Base-by-base conservation (phyloP, 2,113 vertebrate genomes). In the Neopipo cinnamomea region DNA sequence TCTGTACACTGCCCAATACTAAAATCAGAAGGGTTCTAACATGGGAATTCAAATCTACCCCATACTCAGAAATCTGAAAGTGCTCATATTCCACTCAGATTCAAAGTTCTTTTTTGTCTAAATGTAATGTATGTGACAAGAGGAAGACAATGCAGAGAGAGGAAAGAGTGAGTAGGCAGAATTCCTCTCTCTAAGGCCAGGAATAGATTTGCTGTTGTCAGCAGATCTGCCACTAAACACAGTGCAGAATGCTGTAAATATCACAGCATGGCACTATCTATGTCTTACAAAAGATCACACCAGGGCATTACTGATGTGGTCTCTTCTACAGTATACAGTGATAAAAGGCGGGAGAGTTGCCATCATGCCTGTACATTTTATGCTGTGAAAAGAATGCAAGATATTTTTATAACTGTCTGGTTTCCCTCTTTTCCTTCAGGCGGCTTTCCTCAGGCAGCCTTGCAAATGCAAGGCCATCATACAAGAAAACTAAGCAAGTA, bases 141-240 rank as follows among this genome's bases (percentile, higher is more conserved):
- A 88, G 61, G 59, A 96, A 93, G 55, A 53, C 78, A 90, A 55
- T 27, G 67, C 8, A 3, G 55, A 76, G 35, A 81, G 35, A 70
- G 30, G 78, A 94, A 90, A 88, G 46, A 81, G 56, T 84, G 90
- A 95, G 59, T 72, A 93, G 92, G 88, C 94, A 96, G 85, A 94
- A 96, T 93, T 96, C 75, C 61, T 56, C 79, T 74, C 52, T 49
- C 47, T 55, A 71, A 75, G 37, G 65, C 88, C 85, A 83, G 66
- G 79, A 97, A 97, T 94, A 97, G 90, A 92, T 75, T 59, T 94
- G 93, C 79, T 8, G 12, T 85, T 80, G 42, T 80, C 91, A 93
- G 93, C 95, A 96, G 76, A 89, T 84, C 85, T 95, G 85, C 50
- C 85, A 47, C 75, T 86, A 59, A 95, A 83, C 42, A 39, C 55